A percentile compares a stretch with the other conserved stretches of the same genome.
These are phyloP conservation scores for Abscondita cerata DNA, from an alignment of 2,888 invertebrate genomes.

Conservation along the genomic window DNA sequence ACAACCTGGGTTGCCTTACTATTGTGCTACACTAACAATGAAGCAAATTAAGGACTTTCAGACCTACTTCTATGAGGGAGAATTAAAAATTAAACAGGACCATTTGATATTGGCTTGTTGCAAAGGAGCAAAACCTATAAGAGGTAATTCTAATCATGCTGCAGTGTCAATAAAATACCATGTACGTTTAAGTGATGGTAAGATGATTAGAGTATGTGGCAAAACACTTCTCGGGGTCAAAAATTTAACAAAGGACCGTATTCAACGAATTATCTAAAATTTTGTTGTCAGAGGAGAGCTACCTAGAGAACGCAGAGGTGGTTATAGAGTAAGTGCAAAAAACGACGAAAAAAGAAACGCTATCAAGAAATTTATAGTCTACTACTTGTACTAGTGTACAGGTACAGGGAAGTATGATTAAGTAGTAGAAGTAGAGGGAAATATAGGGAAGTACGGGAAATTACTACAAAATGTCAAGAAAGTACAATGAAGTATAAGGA, in stretches of 20 bases:
- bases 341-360: constrained; percentile 11
- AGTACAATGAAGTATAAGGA: too few relatives aligned
- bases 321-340: constrained; percentile 1
- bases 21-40: constrained; percentile 10
- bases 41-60: constrained; percentile 12
- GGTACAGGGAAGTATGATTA: too few relatives aligned
- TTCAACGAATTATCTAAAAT: constrained; percentile 17
- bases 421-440: too few relatives aligned
- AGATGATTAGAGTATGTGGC: constrained; percentile 5
- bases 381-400: constrained; percentile 7
- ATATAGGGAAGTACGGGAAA: too few relatives aligned
- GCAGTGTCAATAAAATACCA: constrained; percentile 16
- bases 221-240: constrained; percentile 9
- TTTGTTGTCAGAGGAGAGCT: too few relatives aligned
- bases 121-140: constrained; percentile 9
- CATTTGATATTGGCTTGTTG: constrained; percentile 11
- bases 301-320: neutral
- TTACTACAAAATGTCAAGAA: too few relatives aligned
- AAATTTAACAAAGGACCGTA: constrained; percentile 9
- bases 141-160: too few relatives aligned
- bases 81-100: constrained; percentile 16
- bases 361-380: too few relatives aligned
- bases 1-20: constrained; percentile 8
- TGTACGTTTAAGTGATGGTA: constrained; percentile 1
- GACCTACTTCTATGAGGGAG: constrained; percentile 1